phyloP scores from a whole-genome alignment of 2,888 invertebrate genomes.

The Mycogona germanica region DNA sequence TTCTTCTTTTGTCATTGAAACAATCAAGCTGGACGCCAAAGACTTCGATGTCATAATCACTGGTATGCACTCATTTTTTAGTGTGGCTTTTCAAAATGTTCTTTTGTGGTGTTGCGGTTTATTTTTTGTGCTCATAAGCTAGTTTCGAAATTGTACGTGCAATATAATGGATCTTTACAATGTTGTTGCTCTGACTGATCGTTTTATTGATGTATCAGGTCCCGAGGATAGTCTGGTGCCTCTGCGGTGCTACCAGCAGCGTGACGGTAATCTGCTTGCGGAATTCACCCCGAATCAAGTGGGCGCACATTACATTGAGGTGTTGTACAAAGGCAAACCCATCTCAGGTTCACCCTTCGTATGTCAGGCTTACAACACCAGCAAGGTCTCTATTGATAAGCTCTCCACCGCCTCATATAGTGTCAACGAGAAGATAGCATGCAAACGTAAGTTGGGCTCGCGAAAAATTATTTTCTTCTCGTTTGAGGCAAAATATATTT shows the following conservation, averaged over 20 bases:
- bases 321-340: constrained; percentile 76
- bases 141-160: no score
- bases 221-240: constrained; percentile 47
- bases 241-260: constrained; percentile 88
- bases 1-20: constrained; percentile 79
- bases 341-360: constrained; percentile 87
- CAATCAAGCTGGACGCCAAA: constrained; percentile 58
- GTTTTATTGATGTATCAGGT: constrained; percentile 18
- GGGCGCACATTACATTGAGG: constrained; percentile 52
- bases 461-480: no score
- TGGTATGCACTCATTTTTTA: constrained; percentile 40
- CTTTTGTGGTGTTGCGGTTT: background rate
- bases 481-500: background rate
- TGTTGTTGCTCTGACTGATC: background rate
- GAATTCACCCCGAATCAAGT: constrained; percentile 65
- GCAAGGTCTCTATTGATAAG: constrained; percentile 63
- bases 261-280: constrained; percentile 86
- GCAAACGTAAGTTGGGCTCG: constrained; percentile 55
- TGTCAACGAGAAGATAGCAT: constrained; percentile 67
- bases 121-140: background rate
- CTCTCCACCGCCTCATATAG: constrained; percentile 40
- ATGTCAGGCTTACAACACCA: constrained; percentile 83
- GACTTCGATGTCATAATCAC: constrained; percentile 87
- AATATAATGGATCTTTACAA: no score
- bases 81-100: background rate